These are phyloP conservation scores for Centroberyx gerrardi DNA, from an alignment of 2,797 vertebrate genomes.

Conservation along the genomic window DNA sequence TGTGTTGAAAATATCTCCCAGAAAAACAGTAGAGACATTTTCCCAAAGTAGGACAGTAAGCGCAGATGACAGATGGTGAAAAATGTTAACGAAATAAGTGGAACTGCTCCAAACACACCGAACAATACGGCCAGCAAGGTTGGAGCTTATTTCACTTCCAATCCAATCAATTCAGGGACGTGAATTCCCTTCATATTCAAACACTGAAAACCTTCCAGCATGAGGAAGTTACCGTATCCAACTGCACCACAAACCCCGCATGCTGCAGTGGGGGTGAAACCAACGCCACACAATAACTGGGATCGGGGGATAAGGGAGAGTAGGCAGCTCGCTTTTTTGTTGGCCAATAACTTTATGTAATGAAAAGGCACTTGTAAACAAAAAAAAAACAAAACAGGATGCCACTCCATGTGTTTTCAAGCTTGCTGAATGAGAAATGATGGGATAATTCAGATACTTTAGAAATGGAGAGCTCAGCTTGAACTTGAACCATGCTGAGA, in stretches of 20 bases:
- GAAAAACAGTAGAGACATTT: no score
- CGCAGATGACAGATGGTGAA: no score
- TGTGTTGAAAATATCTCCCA: no score
- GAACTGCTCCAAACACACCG: no score
- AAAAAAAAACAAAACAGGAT: constrained; percentile 18
- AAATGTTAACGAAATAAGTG: no score
- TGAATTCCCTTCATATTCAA: neutral
- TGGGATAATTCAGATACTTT: no score
- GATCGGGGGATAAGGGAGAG: no score
- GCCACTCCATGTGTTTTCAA: neutral
- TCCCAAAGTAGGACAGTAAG: no score
- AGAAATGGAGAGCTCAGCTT: no score
- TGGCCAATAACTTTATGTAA: constrained; percentile 4
- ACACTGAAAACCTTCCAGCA: neutral
- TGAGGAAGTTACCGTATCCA: constrained; percentile 1
- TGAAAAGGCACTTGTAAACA: constrained; percentile 24
- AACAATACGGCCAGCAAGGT: no score
- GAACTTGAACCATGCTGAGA: neutral
- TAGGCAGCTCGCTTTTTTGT: neutral
- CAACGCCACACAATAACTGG: constrained; percentile 5
- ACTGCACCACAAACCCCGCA: neutral
- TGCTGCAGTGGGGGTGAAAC: constrained; percentile 7
- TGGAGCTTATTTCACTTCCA: neutral
- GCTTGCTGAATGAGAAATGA: neutral
- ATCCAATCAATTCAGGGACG: neutral